These are phyloP conservation scores for Scylla paramamosain DNA, from an alignment of 1,140 invertebrate species.

Conservation along the genomic window DNA sequence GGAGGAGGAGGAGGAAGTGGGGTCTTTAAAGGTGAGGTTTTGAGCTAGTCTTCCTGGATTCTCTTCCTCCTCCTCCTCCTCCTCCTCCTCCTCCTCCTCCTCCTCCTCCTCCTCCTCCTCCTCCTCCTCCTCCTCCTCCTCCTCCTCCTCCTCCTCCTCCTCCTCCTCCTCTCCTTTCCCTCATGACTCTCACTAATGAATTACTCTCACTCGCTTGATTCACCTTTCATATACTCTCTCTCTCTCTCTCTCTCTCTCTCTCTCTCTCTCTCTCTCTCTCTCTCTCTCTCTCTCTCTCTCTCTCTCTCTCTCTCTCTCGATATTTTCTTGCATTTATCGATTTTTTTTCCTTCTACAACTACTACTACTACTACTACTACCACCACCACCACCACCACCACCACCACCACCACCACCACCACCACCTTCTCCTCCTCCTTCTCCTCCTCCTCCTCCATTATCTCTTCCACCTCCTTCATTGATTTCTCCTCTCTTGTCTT, in stretches of 20 bases:
- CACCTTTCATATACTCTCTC: conserved; percentile 30
- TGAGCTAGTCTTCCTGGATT: not conserved
- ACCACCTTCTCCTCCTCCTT: too few species aligned
- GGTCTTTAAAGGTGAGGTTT: not conserved
- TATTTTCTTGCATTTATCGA: too few species aligned
- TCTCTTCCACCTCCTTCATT: too few species aligned
- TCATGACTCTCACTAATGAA: not conserved
- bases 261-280: conserved; percentile 46
- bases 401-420: too few species aligned
- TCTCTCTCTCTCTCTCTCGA: too few species aligned
- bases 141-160: not conserved
- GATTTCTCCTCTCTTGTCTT: too few species aligned
- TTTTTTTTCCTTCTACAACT: too few species aligned
- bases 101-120: not conserved
- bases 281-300: not conserved
- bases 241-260: conserved; percentile 46
- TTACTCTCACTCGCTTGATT: conserved; percentile 15
- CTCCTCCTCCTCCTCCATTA: too few species aligned
- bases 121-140: not conserved
- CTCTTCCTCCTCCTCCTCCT: not conserved
- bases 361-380: not conserved
- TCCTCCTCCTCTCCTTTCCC: not conserved
- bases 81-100: not conserved
- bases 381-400: not conserved
- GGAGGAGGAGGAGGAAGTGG: not conserved